phyloP scores from a whole-genome alignment of 2,797 vertebrate species.

The Danio kyathit region DNA sequence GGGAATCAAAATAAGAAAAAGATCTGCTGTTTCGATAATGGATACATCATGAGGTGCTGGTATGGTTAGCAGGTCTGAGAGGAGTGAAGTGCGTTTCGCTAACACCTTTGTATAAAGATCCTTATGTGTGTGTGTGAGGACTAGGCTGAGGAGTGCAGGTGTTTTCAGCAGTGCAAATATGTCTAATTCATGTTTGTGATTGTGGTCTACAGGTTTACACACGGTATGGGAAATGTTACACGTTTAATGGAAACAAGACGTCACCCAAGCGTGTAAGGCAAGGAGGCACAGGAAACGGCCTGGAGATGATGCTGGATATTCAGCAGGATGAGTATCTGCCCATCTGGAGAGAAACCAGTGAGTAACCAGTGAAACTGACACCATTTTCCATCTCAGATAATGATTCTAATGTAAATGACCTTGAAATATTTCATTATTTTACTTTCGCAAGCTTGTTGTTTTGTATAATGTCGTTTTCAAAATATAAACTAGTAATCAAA shows the following conservation, averaged over 20 bases:
- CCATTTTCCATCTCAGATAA: not conserved
- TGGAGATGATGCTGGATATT: conserved; percentile 90
- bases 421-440: not conserved
- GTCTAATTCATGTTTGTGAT: conserved; percentile 16
- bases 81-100: not conserved
- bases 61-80: conserved; percentile 3
- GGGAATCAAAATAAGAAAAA: not conserved
- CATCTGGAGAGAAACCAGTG: conserved; percentile 90
- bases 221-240: conserved; percentile 89
- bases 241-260: conserved; percentile 84
- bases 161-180: not conserved
- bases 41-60: not conserved
- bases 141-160: not conserved
- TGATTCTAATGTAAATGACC: not conserved
- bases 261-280: conserved; percentile 80
- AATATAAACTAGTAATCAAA: not conserved
- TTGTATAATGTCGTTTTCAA: not conserved
- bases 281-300: conserved; percentile 85
- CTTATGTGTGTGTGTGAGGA: not conserved
- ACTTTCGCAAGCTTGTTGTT: not conserved
- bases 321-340: conserved; percentile 90
- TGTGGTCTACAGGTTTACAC: conserved; percentile 82
- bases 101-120: conserved; percentile 1
- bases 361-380: conserved; percentile 24
- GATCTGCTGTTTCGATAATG: not conserved